Conservation (phyloP, 2,888 invertebrate genomes). For the Holacanthella duospinosa region DNA sequence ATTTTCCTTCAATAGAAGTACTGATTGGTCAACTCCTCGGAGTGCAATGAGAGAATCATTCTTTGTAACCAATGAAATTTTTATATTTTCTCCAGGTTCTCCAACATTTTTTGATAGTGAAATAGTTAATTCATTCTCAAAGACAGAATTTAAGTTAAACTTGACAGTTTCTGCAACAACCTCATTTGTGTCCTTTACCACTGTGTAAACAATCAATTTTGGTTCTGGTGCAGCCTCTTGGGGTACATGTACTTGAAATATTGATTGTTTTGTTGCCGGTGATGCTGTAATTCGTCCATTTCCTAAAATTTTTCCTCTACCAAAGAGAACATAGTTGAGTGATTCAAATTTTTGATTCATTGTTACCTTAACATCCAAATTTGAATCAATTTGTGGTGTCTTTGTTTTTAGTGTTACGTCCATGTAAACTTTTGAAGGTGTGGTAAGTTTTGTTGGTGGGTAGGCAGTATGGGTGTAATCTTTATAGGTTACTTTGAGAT, state of each 20-base stretch:
- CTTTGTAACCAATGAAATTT: constrained; percentile 64
- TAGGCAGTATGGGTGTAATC: constrained; percentile 12
- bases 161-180: constrained; percentile 73
- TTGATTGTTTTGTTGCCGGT: not conserved
- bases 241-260: constrained; percentile 47
- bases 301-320: constrained; percentile 62
- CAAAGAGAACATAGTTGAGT: constrained; percentile 56
- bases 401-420: constrained; percentile 6
- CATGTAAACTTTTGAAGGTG: constrained; percentile 12
- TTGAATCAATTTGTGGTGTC: constrained; percentile 2
- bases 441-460: constrained; percentile 4
- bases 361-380: constrained; percentile 6
- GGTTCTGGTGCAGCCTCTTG: constrained; percentile 71
- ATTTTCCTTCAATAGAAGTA: constrained; percentile 48
- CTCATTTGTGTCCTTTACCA: constrained; percentile 56
- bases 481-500: constrained; percentile 48
- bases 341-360: constrained; percentile 3
- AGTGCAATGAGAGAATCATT: constrained; percentile 76
- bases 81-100: constrained; percentile 65
- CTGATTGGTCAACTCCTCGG: constrained; percentile 76
- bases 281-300: constrained; percentile 43
- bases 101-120: constrained; percentile 50
- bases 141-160: constrained; percentile 60
- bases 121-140: constrained; percentile 62
- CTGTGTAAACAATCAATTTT: constrained; percentile 60